Percentiles rank a stretch among this genome's conserved stretches.
phyloP scores from a whole-genome alignment of 2,888 invertebrate genomes.

The Colostygia pectinataria region DNA sequence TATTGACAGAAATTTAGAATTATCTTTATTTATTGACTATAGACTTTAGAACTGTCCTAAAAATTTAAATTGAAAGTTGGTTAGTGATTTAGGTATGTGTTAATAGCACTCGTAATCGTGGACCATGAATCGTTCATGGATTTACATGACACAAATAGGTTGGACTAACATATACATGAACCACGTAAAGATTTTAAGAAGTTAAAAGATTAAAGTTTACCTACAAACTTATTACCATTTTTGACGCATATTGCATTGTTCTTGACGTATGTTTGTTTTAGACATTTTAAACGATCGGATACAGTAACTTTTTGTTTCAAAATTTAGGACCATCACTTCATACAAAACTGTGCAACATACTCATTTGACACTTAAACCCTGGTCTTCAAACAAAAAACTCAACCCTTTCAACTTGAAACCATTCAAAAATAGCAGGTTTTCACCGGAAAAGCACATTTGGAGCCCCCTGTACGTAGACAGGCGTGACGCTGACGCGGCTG shows the following conservation, averaged over 20 bases:
- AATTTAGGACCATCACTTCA: too few relatives aligned
- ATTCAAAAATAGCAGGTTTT: constrained; percentile 19
- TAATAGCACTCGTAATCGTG: too few relatives aligned
- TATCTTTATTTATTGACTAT: too few relatives aligned
- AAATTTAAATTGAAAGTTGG: constrained; percentile 15
- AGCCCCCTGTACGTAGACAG: constrained; percentile 63
- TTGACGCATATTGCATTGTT: too few relatives aligned
- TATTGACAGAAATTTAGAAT: too few relatives aligned
- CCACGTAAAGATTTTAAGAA: constrained; percentile 21
- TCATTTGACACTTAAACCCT: too few relatives aligned
- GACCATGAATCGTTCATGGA: constrained; percentile 30
- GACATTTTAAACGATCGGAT: too few relatives aligned
- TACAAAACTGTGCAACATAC: too few relatives aligned
- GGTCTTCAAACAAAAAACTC: constrained; percentile 9
- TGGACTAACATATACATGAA: constrained; percentile 26
- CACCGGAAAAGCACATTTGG: constrained; percentile 30
- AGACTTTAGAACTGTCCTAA: constrained; percentile 14
- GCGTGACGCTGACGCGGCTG: constrained; percentile 70
- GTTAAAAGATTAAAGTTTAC: background rate
- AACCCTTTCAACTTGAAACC: constrained; percentile 24
- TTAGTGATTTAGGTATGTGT: constrained; percentile 15
- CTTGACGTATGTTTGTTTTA: too few relatives aligned
- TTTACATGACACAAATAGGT: constrained; percentile 32
- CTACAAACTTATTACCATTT: background rate
- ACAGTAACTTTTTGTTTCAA: too few relatives aligned